phyloP scores from a whole-genome alignment of 2,888 invertebrate genomes.

The Xylophagus ater region DNA sequence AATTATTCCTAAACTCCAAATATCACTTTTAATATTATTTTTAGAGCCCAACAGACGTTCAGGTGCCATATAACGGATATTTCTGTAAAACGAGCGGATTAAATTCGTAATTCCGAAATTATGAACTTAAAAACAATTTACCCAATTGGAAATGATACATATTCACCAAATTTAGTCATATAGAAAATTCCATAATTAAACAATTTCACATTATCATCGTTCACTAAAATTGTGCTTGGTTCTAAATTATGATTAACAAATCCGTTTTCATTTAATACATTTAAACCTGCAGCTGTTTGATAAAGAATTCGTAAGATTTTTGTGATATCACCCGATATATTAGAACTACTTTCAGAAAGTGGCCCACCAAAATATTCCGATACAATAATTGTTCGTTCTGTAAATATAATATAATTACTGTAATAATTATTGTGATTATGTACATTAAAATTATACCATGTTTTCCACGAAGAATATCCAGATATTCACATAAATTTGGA shows the following conservation, averaged over 20 bases:
- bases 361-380: conserved; percentile 65
- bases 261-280: conserved; percentile 57
- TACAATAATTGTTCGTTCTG: conserved; percentile 72
- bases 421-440: neutral
- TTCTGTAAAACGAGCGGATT: no score
- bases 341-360: conserved; percentile 45
- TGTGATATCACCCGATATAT: conserved; percentile 41
- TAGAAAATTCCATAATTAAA: conserved; percentile 89
- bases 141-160: conserved; percentile 85
- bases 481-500: conserved; percentile 73
- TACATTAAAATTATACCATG: conserved; percentile 54
- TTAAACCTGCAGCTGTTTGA: conserved; percentile 62
- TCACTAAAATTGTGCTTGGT: conserved; percentile 71
- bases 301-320: conserved; percentile 51
- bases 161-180: conserved; percentile 77
- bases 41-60: conserved; percentile 59
- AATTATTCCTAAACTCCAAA: conserved; percentile 92
- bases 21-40: conserved; percentile 69
- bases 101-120: no score
- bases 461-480: conserved; percentile 86
- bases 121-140: conserved; percentile 33
- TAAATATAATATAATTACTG: conserved; percentile 24
- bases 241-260: conserved; percentile 72
- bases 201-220: conserved; percentile 63
- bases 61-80: conserved; percentile 69